Base-by-base conservation (phyloP, 2,113 vertebrate species). In the Sporophila hypoxantha region DNA sequence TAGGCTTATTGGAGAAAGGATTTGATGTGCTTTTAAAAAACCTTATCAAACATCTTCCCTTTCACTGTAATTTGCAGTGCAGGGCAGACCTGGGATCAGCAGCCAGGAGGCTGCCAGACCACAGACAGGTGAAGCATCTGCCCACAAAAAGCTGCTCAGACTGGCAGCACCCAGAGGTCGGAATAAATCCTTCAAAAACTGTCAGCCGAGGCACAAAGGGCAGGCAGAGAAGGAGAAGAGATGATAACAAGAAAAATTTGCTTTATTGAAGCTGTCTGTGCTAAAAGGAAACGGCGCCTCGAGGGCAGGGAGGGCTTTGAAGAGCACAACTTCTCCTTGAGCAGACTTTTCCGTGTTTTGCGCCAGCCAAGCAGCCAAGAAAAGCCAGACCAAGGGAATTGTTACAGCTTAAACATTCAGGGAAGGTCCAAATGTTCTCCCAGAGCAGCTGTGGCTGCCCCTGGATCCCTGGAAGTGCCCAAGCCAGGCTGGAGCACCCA, bases 31-130 rank as follows among this genome's bases (percentile, higher is more conserved):
- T 81, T 27, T 13, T 53, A n/a, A n/a, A 37, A 5, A 8, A 0
- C 47, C 32, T 46, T 36, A n/a, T n/a, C 23, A 13, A 5, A 8
- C 2, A 2, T 11, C 37, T 56, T 27, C 5, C 20, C 4, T 75
- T 10, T 0, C 4, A 0, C 6, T 15, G 1, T 16, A 37, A 41
- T 39, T 5, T 1, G 3, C 39, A 34, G 18, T 11, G 29, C 57
- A 42, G 44, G 50, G 39, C 14, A 69, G 52, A 44, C 10, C 10
- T 14, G 41, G n/a, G 47, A 13, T 13, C 56, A 32, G 12, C 76
- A 83, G 84, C 87, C 87, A 8, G 11, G 74, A 77, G 37, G 44
- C 4, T 13, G 61, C 26, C 7, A 15, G 14, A 49, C 41, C 1
- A 44, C 0, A 9, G 53, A 37, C 50, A 56, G 75, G 12, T 3